Percentiles rank a stretch among this genome's conserved stretches.
These are phyloP conservation scores for Psittacara wagleri DNA, from an alignment of 2,113 vertebrate species.

Conservation along the genomic window DNA sequence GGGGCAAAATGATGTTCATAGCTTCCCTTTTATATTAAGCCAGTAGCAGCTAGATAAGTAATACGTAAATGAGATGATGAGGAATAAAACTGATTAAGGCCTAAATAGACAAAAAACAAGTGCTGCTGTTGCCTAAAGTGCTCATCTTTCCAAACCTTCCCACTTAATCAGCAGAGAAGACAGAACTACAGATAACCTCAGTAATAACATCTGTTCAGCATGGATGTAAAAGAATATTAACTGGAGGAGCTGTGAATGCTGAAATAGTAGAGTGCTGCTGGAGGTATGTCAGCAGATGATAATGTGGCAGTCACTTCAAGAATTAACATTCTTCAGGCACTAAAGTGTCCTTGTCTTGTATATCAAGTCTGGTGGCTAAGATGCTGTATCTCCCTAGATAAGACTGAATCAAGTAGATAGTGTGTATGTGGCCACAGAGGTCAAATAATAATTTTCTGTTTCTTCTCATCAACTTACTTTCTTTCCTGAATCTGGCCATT, in stretches of 20 bases:
- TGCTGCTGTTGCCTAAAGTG: background rate
- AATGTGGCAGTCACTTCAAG: slow-evolving; percentile 23
- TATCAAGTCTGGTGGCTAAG: background rate
- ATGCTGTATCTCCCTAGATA: background rate
- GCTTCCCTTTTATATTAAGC: background rate
- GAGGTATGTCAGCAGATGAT: slow-evolving; percentile 20
- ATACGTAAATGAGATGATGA: background rate
- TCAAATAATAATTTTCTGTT: background rate
- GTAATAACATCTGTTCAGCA: slow-evolving; percentile 53
- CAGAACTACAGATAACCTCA: slow-evolving; percentile 6
- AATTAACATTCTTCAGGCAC: slow-evolving; percentile 41
- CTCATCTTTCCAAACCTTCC: background rate
- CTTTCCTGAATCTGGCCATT: background rate
- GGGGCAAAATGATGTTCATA: background rate
- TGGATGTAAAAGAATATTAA: slow-evolving; percentile 41
- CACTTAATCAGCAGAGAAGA: slow-evolving; percentile 4
- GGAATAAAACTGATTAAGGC: background rate
- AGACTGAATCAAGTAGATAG: background rate
- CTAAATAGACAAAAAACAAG: background rate
- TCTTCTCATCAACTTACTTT: background rate
- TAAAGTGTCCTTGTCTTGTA: background rate
- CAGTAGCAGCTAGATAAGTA: background rate
- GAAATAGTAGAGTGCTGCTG: slow-evolving; percentile 50
- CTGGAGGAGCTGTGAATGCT: slow-evolving; percentile 21
- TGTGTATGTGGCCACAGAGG: accelerated